A percentile compares a stretch with the other conserved stretches of the same genome.
phyloP scores from a whole-genome alignment of 2,113 vertebrate genomes.

The Sinocyclocheilus anophthalmus region DNA sequence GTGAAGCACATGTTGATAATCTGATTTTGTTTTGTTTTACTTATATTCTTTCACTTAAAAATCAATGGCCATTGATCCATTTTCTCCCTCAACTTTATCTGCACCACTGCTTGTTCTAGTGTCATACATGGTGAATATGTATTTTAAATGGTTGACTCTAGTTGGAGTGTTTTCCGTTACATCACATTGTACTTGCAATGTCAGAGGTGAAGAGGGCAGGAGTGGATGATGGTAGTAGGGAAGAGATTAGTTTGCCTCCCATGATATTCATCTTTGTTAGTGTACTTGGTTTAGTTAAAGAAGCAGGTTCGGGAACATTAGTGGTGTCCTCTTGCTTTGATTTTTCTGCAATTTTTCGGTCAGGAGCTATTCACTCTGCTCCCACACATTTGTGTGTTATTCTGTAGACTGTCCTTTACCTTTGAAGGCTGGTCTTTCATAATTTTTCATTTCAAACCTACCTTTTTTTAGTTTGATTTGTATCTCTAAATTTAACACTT shows the following conservation, averaged over 20 bases:
- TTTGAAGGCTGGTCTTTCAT: background rate
- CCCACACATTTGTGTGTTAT: background rate
- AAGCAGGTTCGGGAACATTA: background rate
- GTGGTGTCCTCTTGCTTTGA: background rate
- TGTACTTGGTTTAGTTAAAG: background rate
- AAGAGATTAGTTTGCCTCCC: background rate
- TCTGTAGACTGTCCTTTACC: background rate
- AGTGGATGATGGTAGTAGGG: background rate
- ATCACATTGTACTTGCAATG: background rate
- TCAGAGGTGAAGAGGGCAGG: background rate
- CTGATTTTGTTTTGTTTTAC: background rate
- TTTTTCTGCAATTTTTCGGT: background rate
- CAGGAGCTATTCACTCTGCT: background rate
- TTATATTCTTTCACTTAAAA: background rate
- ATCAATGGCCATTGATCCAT: background rate
- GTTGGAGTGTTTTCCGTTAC: background rate
- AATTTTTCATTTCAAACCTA: background rate
- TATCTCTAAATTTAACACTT: background rate
- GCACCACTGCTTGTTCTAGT: background rate
- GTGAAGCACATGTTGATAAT: background rate
- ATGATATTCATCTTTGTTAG: conserved; percentile 3
- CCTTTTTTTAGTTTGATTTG: background rate
- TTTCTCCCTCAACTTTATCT: background rate
- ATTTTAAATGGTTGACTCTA: background rate
- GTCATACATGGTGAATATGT: background rate